Conservation (phyloP, 2,888 invertebrate genomes). For the Brachyptera risi region DNA sequence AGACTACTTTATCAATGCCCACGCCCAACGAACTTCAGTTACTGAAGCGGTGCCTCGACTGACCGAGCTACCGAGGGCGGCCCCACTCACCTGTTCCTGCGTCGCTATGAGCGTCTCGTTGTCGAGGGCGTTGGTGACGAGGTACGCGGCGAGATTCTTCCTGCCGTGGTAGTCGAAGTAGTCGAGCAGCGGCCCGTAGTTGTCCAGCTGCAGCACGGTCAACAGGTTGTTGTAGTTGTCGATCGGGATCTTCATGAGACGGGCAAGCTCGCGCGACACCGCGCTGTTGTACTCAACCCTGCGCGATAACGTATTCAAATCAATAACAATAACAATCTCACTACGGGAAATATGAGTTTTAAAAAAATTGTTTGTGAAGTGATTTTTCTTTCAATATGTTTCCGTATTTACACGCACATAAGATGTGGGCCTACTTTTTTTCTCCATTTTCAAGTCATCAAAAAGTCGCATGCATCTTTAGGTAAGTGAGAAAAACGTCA, state of each 20-base stretch:
- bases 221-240: conserved; percentile 92
- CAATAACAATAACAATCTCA: too few species aligned
- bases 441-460: too few species aligned
- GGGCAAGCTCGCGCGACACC: conserved; percentile 89
- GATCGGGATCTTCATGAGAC: conserved; percentile 89
- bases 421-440: too few species aligned
- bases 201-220: conserved; percentile 77
- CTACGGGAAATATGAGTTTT: too few species aligned
- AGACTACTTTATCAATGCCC: too few species aligned
- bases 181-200: conserved; percentile 80
- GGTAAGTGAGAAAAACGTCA: too few species aligned
- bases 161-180: conserved; percentile 86
- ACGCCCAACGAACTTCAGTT: too few species aligned
- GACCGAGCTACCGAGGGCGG: too few species aligned
- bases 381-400: too few species aligned
- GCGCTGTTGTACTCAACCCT: conserved; percentile 73
- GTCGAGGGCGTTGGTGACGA: conserved; percentile 86
- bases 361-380: neutral
- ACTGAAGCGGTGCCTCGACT: too few species aligned
- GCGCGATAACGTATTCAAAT: conserved; percentile 35
- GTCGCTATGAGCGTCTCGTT: conserved; percentile 83
- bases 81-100: conserved; percentile 73
- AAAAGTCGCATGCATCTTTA: too few species aligned
- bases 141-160: conserved; percentile 79
- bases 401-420: too few species aligned